Conservation (phyloP, 2,113 vertebrate genomes). For the Calyptommatus sinebrachiatus region DNA sequence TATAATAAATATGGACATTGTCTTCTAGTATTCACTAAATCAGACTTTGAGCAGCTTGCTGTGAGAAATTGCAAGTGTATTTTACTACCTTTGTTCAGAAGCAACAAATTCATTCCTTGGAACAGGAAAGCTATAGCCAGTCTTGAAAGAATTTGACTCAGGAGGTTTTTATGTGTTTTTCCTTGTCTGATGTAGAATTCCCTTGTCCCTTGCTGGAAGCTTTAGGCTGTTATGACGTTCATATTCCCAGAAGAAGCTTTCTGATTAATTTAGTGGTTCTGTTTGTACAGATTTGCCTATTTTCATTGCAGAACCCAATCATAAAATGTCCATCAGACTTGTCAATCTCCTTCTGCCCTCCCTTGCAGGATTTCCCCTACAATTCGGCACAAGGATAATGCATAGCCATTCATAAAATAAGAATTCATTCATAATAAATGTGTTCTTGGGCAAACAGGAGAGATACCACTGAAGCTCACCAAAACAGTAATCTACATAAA, state of each 20-base stretch:
- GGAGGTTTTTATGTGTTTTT: conserved; percentile 5
- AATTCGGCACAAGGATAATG: background rate
- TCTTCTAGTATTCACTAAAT: conserved; percentile 21
- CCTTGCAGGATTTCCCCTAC: fast-evolving
- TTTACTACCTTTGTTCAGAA: conserved; percentile 24
- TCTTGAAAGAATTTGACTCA: fast-evolving
- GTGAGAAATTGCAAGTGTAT: conserved; percentile 18
- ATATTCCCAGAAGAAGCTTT: background rate
- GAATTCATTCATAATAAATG: background rate
- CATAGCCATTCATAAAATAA: background rate
- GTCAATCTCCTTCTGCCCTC: background rate
- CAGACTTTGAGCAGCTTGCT: conserved; percentile 26
- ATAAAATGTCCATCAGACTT: fast-evolving
- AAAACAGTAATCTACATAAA: background rate
- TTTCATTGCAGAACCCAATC: fast-evolving
- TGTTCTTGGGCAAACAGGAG: background rate
- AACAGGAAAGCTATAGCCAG: background rate
- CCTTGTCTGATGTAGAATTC: background rate
- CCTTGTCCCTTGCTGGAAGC: background rate
- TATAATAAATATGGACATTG: conserved; percentile 31
- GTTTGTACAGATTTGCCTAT: fast-evolving
- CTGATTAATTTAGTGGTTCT: fast-evolving
- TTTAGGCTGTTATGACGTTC: background rate
- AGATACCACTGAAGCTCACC: background rate
- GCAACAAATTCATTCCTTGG: conserved; percentile 9